A percentile compares a stretch with the other conserved stretches of the same genome.
phyloP scores from a whole-genome alignment of 1,140 invertebrate genomes.

The Sinella curviseta region DNA sequence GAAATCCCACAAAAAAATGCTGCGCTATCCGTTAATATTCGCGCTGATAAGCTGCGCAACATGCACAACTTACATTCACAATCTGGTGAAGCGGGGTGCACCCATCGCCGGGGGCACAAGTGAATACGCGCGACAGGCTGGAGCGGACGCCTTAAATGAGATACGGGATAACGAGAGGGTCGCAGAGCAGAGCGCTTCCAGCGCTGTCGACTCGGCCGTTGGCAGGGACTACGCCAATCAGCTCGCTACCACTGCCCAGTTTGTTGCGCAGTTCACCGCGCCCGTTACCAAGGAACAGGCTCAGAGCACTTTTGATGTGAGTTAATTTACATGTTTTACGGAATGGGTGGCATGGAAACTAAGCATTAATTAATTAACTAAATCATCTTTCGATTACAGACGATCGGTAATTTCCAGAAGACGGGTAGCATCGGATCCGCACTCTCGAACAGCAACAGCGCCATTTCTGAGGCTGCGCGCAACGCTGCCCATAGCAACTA shows the following conservation, averaged over 20 bases:
- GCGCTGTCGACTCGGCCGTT: constrained; percentile 40
- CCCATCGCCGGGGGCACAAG: constrained; percentile 29
- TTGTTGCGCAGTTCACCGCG: constrained; percentile 44
- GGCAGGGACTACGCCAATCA: constrained; percentile 45
- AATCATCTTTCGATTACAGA: constrained; percentile 36
- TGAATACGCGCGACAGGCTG: constrained; percentile 26
- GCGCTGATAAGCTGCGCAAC: too few species aligned
- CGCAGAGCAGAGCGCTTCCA: constrained; percentile 40
- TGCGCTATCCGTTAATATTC: too few species aligned
- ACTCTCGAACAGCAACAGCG: constrained; percentile 13
- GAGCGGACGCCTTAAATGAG: neutral
- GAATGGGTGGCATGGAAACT: too few species aligned
- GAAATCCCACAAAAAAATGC: too few species aligned
- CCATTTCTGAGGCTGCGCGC: neutral
- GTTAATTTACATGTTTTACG: constrained; percentile 2
- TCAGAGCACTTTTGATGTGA: constrained; percentile 40
- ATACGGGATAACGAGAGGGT: constrained; percentile 15
- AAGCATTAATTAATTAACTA: too few species aligned
- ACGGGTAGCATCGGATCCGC: constrained; percentile 33
- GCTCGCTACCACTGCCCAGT: constrained; percentile 45
- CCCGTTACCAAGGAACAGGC: constrained; percentile 47
- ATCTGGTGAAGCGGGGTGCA: constrained; percentile 23
- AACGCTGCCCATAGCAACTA: neutral
- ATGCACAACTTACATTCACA: neutral
- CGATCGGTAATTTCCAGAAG: constrained; percentile 31